These are phyloP conservation scores for Scaptomyza montana DNA, from an alignment of 1,140 invertebrate genomes.

Conservation along the genomic window DNA sequence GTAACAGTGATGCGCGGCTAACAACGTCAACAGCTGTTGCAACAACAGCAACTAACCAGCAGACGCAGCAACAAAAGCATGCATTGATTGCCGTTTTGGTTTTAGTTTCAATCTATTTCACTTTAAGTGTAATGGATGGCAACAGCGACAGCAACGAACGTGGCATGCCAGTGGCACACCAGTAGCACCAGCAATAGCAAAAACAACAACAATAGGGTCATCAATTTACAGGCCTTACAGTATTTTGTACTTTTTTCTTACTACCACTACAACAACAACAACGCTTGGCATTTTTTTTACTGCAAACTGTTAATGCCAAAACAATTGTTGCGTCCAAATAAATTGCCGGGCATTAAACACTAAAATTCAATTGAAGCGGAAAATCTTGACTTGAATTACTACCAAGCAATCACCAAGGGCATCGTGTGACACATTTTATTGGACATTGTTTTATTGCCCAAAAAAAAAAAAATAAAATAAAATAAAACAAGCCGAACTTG, in stretches of 20 bases:
- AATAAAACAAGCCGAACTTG: neutral
- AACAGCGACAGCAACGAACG: conserved; percentile 60
- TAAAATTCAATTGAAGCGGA: conserved; percentile 59
- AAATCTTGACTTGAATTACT: conserved; percentile 37
- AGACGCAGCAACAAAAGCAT: conserved; percentile 41
- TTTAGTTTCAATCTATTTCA: conserved; percentile 78
- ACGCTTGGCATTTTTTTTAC: conserved; percentile 27
- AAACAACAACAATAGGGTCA: conserved; percentile 33
- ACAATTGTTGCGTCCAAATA: conserved; percentile 74
- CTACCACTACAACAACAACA: neutral
- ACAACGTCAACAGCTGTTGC: conserved; percentile 61
- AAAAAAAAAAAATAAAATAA: neutral
- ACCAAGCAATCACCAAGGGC: conserved; percentile 41
- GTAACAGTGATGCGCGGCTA: conserved; percentile 42
- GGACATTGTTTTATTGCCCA: conserved; percentile 10
- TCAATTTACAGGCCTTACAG: conserved; percentile 38
- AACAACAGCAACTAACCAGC: conserved; percentile 27
- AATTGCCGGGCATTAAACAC: conserved; percentile 38
- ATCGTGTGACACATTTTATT: conserved; percentile 1
- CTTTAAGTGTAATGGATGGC: conserved; percentile 75
- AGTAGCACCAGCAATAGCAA: neutral
- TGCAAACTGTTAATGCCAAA: conserved; percentile 67
- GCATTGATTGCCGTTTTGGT: conserved; percentile 72
- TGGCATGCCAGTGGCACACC: conserved; percentile 19
- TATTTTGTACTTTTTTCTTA: neutral